Evolutionary conservation across 1,140 invertebrate species (phyloP).

Genomic region (Anastrepha obliqua): DNA sequence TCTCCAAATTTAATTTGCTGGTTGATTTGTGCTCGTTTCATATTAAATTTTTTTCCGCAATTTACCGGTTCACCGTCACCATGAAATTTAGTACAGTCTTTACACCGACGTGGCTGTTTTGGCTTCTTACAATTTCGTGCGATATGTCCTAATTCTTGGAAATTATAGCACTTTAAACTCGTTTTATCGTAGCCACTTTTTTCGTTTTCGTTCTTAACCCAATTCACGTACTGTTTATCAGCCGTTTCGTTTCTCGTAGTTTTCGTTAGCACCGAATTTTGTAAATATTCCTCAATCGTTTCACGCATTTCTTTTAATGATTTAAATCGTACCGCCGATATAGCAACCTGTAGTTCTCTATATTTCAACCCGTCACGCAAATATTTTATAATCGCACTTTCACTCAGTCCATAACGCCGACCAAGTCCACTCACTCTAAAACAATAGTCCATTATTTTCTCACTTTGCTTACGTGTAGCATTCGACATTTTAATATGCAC

Average conservation of each 20-base stretch:
- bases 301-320: constrained; percentile 52
- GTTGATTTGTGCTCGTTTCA: too few relatives aligned
- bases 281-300: background rate
- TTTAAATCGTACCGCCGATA: constrained; percentile 22
- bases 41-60: too few relatives aligned
- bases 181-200: background rate
- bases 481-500: background rate
- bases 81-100: too few relatives aligned
- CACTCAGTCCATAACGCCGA: constrained; percentile 39
- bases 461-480: background rate
- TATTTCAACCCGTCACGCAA: constrained; percentile 41
- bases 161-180: background rate
- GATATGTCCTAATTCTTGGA: background rate
- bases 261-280: background rate
- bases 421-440: constrained; percentile 46
- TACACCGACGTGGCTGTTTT: background rate
- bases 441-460: constrained; percentile 54
- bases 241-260: too few relatives aligned
- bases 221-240: background rate
- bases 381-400: constrained; percentile 55
- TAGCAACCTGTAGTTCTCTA: constrained; percentile 48
- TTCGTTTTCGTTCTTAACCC: background rate
- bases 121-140: background rate
- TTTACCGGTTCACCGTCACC: too few relatives aligned
- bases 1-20: too few relatives aligned